A percentile compares a stretch with the other conserved stretches of the same genome.
Conservation (phyloP, 1,140 invertebrate genomes). For the Heliconius melpomene region DNA sequence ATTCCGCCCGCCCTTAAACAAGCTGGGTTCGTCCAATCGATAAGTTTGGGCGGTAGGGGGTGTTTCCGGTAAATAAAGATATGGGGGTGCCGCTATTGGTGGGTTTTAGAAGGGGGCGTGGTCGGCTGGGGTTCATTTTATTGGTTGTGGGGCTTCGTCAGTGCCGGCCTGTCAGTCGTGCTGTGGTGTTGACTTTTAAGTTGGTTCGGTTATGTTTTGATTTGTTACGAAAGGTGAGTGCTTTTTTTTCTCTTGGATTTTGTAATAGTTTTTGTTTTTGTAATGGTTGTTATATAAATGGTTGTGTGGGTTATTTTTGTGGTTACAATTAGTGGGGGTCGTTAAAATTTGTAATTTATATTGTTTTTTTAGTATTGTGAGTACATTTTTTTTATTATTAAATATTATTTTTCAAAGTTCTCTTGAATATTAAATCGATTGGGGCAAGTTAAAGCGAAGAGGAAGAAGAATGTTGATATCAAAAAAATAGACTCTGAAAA, state of each 20-base stretch:
- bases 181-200: slow-evolving; percentile 47
- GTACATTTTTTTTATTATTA: too few relatives aligned
- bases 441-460: too few relatives aligned
- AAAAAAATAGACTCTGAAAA: too few relatives aligned
- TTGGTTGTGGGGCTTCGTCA: slow-evolving; percentile 9
- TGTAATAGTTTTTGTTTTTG: not conserved
- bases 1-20: slow-evolving; percentile 76
- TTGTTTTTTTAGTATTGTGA: too few relatives aligned
- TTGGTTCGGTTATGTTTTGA: slow-evolving; percentile 34
- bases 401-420: too few relatives aligned
- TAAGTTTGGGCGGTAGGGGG: slow-evolving; percentile 63
- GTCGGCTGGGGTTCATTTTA: not conserved
- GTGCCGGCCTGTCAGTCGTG: slow-evolving; percentile 25
- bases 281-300: not conserved
- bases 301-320: not conserved
- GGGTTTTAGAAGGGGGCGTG: slow-evolving; percentile 9
- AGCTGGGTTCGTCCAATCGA: slow-evolving; percentile 70
- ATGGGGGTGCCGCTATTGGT: slow-evolving; percentile 55
- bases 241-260: slow-evolving; percentile 10
- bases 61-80: slow-evolving; percentile 74
- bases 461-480: too few relatives aligned
- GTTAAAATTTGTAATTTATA: too few relatives aligned
- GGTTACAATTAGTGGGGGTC: too few relatives aligned
- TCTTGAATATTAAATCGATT: too few relatives aligned
- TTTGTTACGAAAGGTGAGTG: slow-evolving; percentile 38